Base-by-base conservation (phyloP, 2,888 invertebrate species). In the Strigamia transsilvanica region DNA sequence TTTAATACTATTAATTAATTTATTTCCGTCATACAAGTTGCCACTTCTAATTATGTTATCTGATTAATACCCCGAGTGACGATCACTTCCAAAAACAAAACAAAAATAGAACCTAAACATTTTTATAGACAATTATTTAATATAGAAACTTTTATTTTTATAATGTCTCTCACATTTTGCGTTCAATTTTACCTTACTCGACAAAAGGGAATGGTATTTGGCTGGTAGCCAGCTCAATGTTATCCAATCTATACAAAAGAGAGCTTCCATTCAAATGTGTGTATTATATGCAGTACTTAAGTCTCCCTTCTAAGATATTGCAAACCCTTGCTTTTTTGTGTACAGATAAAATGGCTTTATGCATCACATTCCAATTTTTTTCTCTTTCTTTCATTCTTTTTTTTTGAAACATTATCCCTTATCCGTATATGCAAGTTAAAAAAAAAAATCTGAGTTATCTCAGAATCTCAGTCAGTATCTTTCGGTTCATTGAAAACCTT, bases 171-270 rank as follows among this genome's bases (percentile, higher is more conserved):
- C 38, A 38, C 38, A 61, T 61, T 23, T 23, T 61, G 32, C n/a
- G 73, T 73, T 73, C 73, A 73, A 32, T 73, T 56, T 56, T 56
- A n/a, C 73, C n/a, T 73, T 73, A 32, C 32, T 73, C 73, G 32
- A 73, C 32, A 73, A 56, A 73, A 61, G 27, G 73, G 73, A 73
- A 73, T 73, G 73, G 73, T 27, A 73, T 73, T 73, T 73, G 73
- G 73, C 73, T 73, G 32, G 73, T 73, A 73, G 73, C 73, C 73
- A 73, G 73, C 73, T 73, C 73, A 73, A 73, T 73, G 73, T 73
- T 73, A 73, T 73, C 73, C 27, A 73, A 73, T 32, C 32, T 73
- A 32, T 73, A 73, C 73, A 73, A 73, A 73, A 73, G 32, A 73
- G 73, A 73, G 73, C 73, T 73, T 73, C 73, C 73, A 73, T 73